Evolutionary conservation across 2,113 vertebrate species (phyloP).

Genomic region (Oncorhynchus keta): DNA sequence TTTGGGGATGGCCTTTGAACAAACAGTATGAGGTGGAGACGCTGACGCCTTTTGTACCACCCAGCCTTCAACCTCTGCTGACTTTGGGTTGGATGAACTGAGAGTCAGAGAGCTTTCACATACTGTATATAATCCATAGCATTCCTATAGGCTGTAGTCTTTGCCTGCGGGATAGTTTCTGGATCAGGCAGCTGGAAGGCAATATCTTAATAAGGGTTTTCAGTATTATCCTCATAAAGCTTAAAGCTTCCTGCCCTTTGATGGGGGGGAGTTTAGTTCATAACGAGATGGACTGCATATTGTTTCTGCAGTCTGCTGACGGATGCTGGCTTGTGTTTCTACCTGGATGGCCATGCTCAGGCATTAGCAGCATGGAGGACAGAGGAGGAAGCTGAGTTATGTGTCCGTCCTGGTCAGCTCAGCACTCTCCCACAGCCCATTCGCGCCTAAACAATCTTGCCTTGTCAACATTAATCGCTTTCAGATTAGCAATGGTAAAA

Average conservation of each 20-base stretch:
- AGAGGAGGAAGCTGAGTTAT: not conserved
- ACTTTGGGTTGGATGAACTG: not conserved
- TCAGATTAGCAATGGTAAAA: conserved; percentile 9
- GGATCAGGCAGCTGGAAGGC: not conserved
- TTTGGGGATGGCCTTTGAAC: conserved; percentile 18
- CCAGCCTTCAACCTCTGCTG: not conserved
- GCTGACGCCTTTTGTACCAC: not conserved
- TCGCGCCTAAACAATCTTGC: conserved; percentile 8
- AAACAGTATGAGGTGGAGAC: not conserved
- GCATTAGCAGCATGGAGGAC: not conserved
- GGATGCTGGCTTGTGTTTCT: not conserved
- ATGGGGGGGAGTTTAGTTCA: not conserved
- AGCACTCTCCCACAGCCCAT: conserved; percentile 5
- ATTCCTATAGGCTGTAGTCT: not conserved
- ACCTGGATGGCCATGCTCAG: conserved; percentile 1
- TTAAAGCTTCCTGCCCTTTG: not conserved
- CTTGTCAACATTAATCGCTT: conserved; percentile 17
- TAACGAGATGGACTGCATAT: not conserved
- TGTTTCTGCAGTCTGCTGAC: not conserved
- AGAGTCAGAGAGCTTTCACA: not conserved
- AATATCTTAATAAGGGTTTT: conserved; percentile 12
- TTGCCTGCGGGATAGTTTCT: conserved; percentile 7
- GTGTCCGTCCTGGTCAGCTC: conserved; percentile 7
- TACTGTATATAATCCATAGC: not conserved
- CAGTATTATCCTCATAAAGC: not conserved